These are phyloP conservation scores for Chrysocyon brachyurus DNA, from an alignment of 2,797 vertebrate genomes.

Conservation along the genomic window DNA sequence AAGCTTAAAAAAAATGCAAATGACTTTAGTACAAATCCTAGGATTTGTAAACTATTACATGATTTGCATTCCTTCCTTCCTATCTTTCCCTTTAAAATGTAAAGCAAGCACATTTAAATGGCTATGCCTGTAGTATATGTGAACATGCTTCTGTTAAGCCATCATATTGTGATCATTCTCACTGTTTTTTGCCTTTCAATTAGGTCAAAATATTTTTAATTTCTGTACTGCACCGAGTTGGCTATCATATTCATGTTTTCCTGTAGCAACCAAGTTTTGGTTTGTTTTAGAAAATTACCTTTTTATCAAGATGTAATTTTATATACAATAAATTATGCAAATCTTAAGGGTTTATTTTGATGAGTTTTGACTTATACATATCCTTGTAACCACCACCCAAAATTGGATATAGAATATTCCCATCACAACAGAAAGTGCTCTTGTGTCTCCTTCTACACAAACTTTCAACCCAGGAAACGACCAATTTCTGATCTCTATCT, in stretches of 20 bases:
- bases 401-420: background rate
- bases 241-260: background rate
- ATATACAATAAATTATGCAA: background rate
- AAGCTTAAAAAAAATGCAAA: background rate
- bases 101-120: background rate
- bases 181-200: background rate
- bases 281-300: background rate
- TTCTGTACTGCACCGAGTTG: background rate
- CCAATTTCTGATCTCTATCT: background rate
- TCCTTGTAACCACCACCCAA: background rate
- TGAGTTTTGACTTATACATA: background rate
- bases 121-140: background rate
- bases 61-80: background rate
- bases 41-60: background rate
- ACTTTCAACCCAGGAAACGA: background rate
- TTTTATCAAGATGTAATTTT: background rate
- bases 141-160: background rate
- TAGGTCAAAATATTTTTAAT: background rate
- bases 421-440: background rate
- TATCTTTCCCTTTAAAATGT: slow-evolving; percentile 24
- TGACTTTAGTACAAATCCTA: background rate
- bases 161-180: background rate
- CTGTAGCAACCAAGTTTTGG: background rate
- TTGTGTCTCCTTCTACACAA: background rate
- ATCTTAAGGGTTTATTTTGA: background rate